These are phyloP conservation scores for Sphenopsis melanotis DNA, from an alignment of 2,797 vertebrate species.

Conservation along the genomic window DNA sequence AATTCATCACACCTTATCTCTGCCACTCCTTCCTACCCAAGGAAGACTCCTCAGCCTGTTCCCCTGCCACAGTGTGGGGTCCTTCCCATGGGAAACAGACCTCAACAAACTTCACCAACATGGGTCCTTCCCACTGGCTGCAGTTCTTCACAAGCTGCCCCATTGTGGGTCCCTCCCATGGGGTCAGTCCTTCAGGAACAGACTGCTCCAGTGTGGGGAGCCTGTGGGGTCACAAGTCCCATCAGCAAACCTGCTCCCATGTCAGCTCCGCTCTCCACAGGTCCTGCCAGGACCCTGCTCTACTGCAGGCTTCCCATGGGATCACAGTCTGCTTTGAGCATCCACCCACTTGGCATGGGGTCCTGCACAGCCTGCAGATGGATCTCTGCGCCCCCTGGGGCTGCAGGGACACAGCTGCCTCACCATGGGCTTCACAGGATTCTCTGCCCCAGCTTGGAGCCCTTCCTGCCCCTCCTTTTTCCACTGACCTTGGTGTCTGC, in stretches of 20 bases:
- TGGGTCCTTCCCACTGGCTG: not conserved
- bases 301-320: not conserved
- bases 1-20: not conserved
- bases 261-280: rapidly evolving
- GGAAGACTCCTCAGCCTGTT: not conserved
- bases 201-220: not conserved
- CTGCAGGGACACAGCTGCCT: not conserved
- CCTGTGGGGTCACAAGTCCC: not conserved
- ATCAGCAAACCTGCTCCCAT: not conserved
- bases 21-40: not conserved
- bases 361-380: not conserved
- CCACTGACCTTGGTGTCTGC: not conserved
- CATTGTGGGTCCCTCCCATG: not conserved
- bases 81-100: not conserved
- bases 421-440: not conserved
- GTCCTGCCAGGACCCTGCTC: not conserved
- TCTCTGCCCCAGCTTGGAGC: not conserved
- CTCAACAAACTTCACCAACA: not conserved
- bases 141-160: not conserved
- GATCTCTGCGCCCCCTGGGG: too few relatives aligned
- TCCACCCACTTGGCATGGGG: not conserved
- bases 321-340: not conserved
- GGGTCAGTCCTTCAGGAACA: not conserved
- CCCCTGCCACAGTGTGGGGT: too few relatives aligned
- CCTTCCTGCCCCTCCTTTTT: not conserved